Evolutionary conservation across 2,888 invertebrate species (phyloP).

Genomic region (Caenorhabditis auriculariae): DNA sequence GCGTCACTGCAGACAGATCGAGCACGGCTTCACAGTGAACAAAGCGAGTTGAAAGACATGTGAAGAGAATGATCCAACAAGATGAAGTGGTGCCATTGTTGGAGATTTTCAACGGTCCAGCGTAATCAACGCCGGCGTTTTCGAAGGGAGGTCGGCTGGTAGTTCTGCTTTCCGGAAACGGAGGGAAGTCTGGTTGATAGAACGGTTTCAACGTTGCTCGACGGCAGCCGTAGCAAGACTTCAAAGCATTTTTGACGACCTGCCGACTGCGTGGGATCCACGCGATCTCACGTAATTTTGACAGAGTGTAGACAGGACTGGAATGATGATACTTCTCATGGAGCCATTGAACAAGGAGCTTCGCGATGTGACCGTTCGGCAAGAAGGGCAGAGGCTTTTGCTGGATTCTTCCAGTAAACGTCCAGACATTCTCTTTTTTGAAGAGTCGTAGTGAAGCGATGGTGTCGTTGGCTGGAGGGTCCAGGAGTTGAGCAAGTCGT

Average conservation of each 20-base stretch:
- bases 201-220: constrained; percentile 25
- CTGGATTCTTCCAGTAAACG: constrained; percentile 1
- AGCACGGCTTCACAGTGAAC: neutral
- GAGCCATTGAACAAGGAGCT: neutral
- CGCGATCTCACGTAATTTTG: constrained; percentile 36
- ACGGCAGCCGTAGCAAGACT: constrained; percentile 54
- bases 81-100: neutral
- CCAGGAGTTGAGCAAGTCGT: constrained; percentile 9
- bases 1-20: neutral
- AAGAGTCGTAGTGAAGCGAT: too few relatives aligned
- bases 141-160: constrained; percentile 47
- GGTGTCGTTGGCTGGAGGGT: constrained; percentile 4
- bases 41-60: neutral
- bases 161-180: constrained; percentile 56
- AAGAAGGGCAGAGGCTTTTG: neutral
- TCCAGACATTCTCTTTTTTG: constrained; percentile 3
- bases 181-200: constrained; percentile 58
- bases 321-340: constrained; percentile 5
- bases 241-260: constrained; percentile 37
- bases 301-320: constrained; percentile 16
- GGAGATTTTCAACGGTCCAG: constrained; percentile 54
- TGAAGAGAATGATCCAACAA: constrained; percentile 6
- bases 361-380: constrained; percentile 3
- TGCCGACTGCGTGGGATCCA: constrained; percentile 57
- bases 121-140: constrained; percentile 56